Evolutionary conservation across 2,113 vertebrate genomes (phyloP), one percentile per base, ranked within the genome.

Genomic region (Neopipo cinnamomea): DNA sequence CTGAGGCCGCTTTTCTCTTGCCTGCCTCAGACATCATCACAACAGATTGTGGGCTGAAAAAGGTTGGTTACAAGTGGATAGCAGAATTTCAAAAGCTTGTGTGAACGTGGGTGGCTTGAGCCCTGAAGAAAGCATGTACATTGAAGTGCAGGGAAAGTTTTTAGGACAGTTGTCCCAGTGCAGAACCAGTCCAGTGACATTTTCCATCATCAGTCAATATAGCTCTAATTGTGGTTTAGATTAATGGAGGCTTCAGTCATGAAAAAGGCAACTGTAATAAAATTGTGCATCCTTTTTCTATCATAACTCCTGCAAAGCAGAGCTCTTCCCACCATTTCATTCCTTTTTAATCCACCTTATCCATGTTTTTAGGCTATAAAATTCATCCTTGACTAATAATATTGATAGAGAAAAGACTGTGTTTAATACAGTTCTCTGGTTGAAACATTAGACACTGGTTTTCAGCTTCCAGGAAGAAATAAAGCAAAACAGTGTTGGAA

Each of bases 351-450:
- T 94, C 35, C 68, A 47, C 35, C 4, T 93, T 95, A 72, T 93
- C 56, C 88, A 22, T 81, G 47, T 63, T 93, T 80, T 91, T 70
- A 68, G 76, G 72, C 72, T 84, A 80, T 71, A 46, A 92, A 94
- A 92, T 88, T 90, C 53, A 90, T 93, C 90, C 93, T 94, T 95
- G 90, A 92, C 90, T 95, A 91, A 84, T 90, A 94, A 67, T 24
- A 83, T 12, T 3, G 22, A 56, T 74, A 95, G 72, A 88, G 59
- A 96, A 96, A 96, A 85, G 77, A 41, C 88, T 84, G 5, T 62
- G 58, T 82, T 90, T 95, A 87, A 93, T 94, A 28, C 56, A 78
- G 20, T 88, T 95, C 39, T 87, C 61, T 58, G 85, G 62, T 41
- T 96, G 78, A 95, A 95, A 86, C 5, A 6, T 89, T 89, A 73